Conservation (phyloP, 64 coral and sea anemone genomes). For the Montipora efflorescens region DNA sequence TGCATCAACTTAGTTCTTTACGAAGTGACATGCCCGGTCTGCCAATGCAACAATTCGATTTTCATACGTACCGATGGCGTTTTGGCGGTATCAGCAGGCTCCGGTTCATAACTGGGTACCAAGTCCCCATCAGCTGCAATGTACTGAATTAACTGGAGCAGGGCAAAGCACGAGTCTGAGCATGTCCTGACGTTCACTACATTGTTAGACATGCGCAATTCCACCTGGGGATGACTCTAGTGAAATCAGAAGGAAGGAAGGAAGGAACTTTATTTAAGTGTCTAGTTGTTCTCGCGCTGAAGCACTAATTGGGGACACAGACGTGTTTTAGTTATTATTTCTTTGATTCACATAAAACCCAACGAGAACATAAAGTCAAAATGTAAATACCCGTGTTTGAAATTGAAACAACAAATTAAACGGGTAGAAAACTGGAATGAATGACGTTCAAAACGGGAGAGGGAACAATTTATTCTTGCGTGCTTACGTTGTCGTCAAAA, state of each 20-base stretch:
- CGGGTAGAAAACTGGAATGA: too few relatives aligned
- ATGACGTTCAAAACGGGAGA: too few relatives aligned
- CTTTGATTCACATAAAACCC: too few relatives aligned
- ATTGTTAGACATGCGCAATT: constrained; percentile 96
- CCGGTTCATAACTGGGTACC: constrained; percentile 67
- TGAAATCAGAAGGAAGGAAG: background rate
- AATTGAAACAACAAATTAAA: too few relatives aligned
- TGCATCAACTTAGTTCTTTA: background rate
- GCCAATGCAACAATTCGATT: background rate
- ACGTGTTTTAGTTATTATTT: too few relatives aligned
- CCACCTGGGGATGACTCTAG: constrained; percentile 80
- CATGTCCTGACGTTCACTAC: constrained; percentile 89
- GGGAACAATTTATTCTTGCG: too few relatives aligned
- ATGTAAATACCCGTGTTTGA: too few relatives aligned
- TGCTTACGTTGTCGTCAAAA: too few relatives aligned
- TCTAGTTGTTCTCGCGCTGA: too few relatives aligned
- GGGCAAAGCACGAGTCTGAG: constrained; percentile 93
- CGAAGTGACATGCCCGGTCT: background rate
- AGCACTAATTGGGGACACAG: too few relatives aligned
- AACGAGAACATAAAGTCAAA: too few relatives aligned
- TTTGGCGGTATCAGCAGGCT: constrained; percentile 59
- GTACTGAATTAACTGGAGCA: constrained; percentile 94
- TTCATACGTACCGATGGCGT: constrained; percentile 52
- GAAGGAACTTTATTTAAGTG: too few relatives aligned
- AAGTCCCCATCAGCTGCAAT: constrained; percentile 94